Base-by-base conservation (phyloP, 64 coral and sea anemone genomes). In the Anthopleura sola region DNA sequence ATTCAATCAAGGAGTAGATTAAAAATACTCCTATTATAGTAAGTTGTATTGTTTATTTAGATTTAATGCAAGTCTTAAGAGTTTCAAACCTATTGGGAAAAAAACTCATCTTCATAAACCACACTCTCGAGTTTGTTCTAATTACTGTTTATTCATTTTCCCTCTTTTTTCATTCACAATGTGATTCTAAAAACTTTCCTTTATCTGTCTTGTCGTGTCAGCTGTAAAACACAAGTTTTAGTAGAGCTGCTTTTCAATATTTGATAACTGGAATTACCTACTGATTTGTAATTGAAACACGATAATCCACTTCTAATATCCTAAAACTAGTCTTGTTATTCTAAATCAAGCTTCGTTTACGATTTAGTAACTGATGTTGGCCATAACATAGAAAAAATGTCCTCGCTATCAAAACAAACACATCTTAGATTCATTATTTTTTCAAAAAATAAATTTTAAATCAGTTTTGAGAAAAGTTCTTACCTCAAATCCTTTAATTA, bases 1-100 rank as follows among this genome's bases (percentile, higher is more conserved):
- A 71, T 71, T 71, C 66, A 71, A 71, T 71, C 66, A 71, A 71
- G 66, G 3, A 71, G 24, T 71, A 71, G n/a, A 71, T 71, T 71
- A 71, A 71, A 71, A 71, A 32, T 71, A 71, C 66, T 71, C 13
- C 66, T 71, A 71, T 71, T 71, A 32, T 71, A 32, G n/a, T 71
- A 71, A 71, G 66, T 32, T 28, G 34, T 71, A 71, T 71, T 71
- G 66, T 71, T 71, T 71, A 71, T 71, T 71, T 71, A 71, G 26
- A 15, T 71, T 34, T 71, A 71, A 71, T 71, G 66, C 66, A 16
- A 31, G 66, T 71, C 29, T 71, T 14, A 71, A 71, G 66, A 71
- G 12, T 71, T 34, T 32, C 29, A 32, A 71, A 32, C 12, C 66
- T 36, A 71, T 71, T 32, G 66, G 11, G n/a, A n/a, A 66, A 71